Base-by-base conservation (phyloP, 2,888 invertebrate genomes). In the Philereme transversata region DNA sequence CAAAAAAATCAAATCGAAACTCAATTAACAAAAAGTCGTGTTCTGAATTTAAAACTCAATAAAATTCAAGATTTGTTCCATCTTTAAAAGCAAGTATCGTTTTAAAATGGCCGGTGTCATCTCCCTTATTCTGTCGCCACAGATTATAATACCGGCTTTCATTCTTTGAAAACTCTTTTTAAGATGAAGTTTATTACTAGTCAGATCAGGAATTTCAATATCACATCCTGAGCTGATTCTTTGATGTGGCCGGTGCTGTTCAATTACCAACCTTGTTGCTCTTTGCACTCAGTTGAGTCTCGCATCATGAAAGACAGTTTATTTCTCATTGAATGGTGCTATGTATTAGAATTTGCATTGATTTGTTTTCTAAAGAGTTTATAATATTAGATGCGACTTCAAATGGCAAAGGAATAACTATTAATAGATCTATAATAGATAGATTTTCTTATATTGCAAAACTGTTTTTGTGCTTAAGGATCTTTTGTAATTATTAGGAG, bases 181-280 rank as follows among this genome's bases (percentile, higher is more conserved):
- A 64, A 64, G 62, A 85, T 87, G 82, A 67, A 88, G 83, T 90
- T 91, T 90, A 90, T 90, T 91, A 81, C 89, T 89, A 90, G 88
- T 89, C 90, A 81, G 88, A 90, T 90, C 90, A 88, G 90, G 90
- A 88, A 88, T 88, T 88, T 88, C 90, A 87, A 89, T 90, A 86
- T 87, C 82, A 86, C 87, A 90, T 91, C 91, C 91, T 90, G 88
- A 84, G 83, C 59, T 82, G 70, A 79, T 74, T 78, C 90, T 91
- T 91, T 90, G 90, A 91, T 85, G 86, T 89, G 83, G 81, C 78
- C 78, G 82, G 46, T 47, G 50, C 35, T 56, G 69, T 72, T 33
- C 43, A 43, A 51, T 56, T 45, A 53, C 49, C 57, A 62, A 45
- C 64, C 65, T 57, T 65, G 60, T 60, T 45, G 5, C 3, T 41